Evolutionary conservation across 2,113 vertebrate species (phyloP).

Genomic region (Capreolus pygargus): DNA sequence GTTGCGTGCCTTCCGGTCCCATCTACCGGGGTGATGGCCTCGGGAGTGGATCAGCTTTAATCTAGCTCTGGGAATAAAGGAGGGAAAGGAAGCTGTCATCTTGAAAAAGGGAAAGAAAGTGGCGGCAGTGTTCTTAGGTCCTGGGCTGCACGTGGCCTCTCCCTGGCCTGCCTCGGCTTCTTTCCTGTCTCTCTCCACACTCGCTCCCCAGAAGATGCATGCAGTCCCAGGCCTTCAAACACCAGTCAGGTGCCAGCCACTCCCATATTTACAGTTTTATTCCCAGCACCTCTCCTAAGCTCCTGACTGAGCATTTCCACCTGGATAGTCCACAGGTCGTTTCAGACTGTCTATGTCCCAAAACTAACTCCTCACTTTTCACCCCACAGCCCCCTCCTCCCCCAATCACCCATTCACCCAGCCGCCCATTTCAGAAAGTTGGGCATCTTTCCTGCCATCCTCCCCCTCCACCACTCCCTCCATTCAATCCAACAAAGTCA

Average conservation of each 20-base stretch:
- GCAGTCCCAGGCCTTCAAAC: neutral
- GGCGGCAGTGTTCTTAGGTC: neutral
- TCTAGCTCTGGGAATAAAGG: neutral
- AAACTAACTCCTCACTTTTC: neutral
- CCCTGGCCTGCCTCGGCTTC: neutral
- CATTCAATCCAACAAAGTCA: too few species aligned
- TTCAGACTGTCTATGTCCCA: neutral
- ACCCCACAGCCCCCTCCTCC: too few species aligned
- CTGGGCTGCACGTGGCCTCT: neutral
- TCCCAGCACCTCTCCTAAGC: neutral
- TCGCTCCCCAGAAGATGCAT: neutral
- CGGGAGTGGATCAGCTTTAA: neutral
- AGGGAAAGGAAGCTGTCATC: neutral
- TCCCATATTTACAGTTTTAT: neutral
- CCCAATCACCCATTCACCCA: neutral
- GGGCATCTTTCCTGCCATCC: neutral
- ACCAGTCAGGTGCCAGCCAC: neutral
- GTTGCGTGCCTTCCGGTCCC: rapidly evolving
- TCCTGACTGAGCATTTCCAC: neutral
- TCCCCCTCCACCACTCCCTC: neutral
- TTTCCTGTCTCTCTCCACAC: neutral
- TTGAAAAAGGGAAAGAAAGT: neutral
- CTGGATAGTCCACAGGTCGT: neutral
- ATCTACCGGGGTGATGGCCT: neutral
- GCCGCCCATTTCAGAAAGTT: neutral